Evolutionary conservation across 2,113 vertebrate species (phyloP), one percentile per base, ranked within the genome.

Genomic region (Syngnathus floridae): DNA sequence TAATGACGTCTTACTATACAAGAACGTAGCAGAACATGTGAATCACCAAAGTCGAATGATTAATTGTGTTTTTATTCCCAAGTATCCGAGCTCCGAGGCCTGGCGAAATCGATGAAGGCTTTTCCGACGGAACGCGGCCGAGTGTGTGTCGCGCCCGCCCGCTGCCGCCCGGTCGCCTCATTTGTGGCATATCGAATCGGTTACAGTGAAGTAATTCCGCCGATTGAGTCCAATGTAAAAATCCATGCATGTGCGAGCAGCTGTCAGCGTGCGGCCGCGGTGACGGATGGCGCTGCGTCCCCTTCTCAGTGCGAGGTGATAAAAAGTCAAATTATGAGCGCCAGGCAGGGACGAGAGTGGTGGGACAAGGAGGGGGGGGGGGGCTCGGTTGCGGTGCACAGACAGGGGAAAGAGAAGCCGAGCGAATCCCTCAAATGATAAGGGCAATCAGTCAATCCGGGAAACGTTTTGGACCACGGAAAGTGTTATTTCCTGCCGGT

Each of bases 181-280:
- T 92, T 91, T 88, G 84, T 85, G 85, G 81, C 89, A 90, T 92
- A 91, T 91, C 83, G 91, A 91, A 91, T 92, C 88, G 74, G 90
- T 92, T 92, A 91, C 90, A 92, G 88, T 90, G 89, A 92, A 90
- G 88, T 90, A 89, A 91, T 87, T 84, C 81, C 71, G 76, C 70
- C 76, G 86, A 90, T 91, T 87, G 90, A 88, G 84, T 84, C 86
- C 88, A 89, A 92, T 88, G 88, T 91, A 91, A 83, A 91, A 92
- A 91, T 91, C 89, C 87, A 87, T 87, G 90, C 90, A 89, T 88
- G 85, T 88, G 88, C 90, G 88, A 90, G 86, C 81, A 88, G 84
- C 87, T 91, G 89, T 88, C 90, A 89, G 78, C 58, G 66, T 51
- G 49, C 82, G 51, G 78, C 80, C 73, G 79, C 86, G 77, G 89